Evolutionary conservation across 1,140 invertebrate genomes (phyloP), one percentile per base, ranked within the genome.

Genomic region (Sweltsa coloradensis): DNA sequence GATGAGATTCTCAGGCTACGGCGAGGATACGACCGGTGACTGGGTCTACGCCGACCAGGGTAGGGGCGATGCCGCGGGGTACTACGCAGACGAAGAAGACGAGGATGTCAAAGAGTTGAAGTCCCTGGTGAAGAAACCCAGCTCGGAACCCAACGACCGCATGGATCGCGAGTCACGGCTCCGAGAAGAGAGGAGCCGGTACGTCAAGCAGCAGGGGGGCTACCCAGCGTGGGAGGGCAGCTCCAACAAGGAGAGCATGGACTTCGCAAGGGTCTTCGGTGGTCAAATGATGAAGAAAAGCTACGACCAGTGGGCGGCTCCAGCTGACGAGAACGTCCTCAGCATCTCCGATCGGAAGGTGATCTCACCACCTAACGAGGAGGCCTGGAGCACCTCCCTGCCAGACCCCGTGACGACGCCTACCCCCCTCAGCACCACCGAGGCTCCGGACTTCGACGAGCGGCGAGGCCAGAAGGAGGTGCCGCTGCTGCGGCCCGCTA

Each of bases 51-150:
- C 55, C 11, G 57, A 54, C 11, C 21, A 22, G 3, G 31, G 25
- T 52, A 53, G 9, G 53, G 55, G 13, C 3, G 23, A 14, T 27
- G 51, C 50, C 31, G 53, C 53, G 36, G 54, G 53, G 14, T 36
- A 55, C 40, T 51, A 49, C 7, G 36, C 60, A 27, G 61, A 67
- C 18, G 52, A 64, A 45, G 74, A 76, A 56, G 74, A 78, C 45
- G 71, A 76, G 61, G 73, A 76, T 36, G 75, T 76, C 0, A 61
- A 67, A 39, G 74, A 76, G 56, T 56, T 78, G 27, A 75, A 76
- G 59, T 69, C 70, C 21, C 55, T 78, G 27, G 70, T 71, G 1
- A 67, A 64, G 25, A 46, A 52, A 19, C 36, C 43, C 22, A 14
- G 34, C 2, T 34, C 39, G 3, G 5, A 13, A 19, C 1, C 37